These are phyloP conservation scores for Laterallus jamaicensis DNA, from an alignment of 2,113 vertebrate genomes.

Conservation along the genomic window DNA sequence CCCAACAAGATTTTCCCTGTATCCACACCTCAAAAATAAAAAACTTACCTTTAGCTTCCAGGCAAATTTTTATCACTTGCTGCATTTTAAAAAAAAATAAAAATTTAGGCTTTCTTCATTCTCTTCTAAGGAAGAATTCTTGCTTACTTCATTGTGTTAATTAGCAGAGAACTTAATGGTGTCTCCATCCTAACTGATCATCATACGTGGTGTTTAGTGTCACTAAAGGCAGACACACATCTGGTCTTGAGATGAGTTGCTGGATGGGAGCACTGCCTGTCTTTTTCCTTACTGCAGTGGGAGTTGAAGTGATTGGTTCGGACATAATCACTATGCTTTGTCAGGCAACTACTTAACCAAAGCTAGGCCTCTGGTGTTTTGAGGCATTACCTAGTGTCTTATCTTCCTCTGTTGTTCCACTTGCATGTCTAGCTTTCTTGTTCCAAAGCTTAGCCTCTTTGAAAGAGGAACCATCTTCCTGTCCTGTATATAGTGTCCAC, in stretches of 20 bases:
- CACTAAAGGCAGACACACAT: neutral
- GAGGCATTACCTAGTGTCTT: neutral
- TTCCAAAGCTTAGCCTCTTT: neutral
- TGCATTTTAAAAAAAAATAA: neutral
- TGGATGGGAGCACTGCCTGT: neutral
- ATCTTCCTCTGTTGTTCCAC: neutral
- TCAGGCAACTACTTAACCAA: neutral
- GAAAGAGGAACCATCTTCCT: neutral
- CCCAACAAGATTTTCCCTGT: neutral
- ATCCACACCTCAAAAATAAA: neutral
- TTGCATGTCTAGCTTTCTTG: neutral
- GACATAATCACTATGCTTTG: neutral
- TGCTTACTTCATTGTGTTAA: neutral
- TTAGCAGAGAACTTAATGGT: neutral
- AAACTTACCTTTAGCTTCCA: neutral
- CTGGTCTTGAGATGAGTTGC: neutral
- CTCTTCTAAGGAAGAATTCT: neutral
- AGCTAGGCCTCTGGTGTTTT: neutral
- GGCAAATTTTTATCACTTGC: neutral
- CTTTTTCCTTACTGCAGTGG: neutral
- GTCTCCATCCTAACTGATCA: neutral
- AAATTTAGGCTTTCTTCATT: neutral
- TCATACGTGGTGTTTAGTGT: neutral
- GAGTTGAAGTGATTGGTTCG: neutral
- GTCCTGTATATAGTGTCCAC: neutral